These are phyloP conservation scores for Pristiophorus japonicus DNA, from an alignment of 2,113 vertebrate genomes.

Conservation along the genomic window DNA sequence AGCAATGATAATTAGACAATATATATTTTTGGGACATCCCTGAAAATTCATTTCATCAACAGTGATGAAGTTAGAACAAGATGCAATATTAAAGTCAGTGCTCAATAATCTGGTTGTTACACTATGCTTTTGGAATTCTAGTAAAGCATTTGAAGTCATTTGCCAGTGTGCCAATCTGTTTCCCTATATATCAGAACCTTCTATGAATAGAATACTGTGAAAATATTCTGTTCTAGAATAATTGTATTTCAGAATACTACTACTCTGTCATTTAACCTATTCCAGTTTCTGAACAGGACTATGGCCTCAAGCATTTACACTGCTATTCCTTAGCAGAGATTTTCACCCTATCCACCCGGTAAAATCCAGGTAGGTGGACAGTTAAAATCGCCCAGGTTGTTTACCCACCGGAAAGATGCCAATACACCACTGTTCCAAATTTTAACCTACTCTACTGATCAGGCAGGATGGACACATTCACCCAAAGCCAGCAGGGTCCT, in stretches of 20 bases:
- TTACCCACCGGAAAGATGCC: too few relatives aligned
- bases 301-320: not conserved
- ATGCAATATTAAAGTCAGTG: not conserved
- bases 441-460: too few relatives aligned
- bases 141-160: not conserved
- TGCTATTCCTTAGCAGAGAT: not conserved
- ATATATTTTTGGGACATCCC: not conserved
- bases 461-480: too few relatives aligned
- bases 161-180: not conserved
- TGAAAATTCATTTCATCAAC: not conserved
- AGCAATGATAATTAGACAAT: not conserved
- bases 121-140: not conserved
- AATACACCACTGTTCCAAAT: too few relatives aligned
- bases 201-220: not conserved
- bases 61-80: not conserved
- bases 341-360: not conserved
- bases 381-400: too few relatives aligned
- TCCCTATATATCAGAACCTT: not conserved
- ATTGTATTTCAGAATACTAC: not conserved
- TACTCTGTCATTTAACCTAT: not conserved
- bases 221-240: not conserved
- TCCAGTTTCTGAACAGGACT: not conserved
- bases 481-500: too few relatives aligned
- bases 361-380: too few relatives aligned
- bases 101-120: not conserved